Base-by-base conservation (phyloP, 2,888 invertebrate species). In the Drosophila diplacantha region DNA sequence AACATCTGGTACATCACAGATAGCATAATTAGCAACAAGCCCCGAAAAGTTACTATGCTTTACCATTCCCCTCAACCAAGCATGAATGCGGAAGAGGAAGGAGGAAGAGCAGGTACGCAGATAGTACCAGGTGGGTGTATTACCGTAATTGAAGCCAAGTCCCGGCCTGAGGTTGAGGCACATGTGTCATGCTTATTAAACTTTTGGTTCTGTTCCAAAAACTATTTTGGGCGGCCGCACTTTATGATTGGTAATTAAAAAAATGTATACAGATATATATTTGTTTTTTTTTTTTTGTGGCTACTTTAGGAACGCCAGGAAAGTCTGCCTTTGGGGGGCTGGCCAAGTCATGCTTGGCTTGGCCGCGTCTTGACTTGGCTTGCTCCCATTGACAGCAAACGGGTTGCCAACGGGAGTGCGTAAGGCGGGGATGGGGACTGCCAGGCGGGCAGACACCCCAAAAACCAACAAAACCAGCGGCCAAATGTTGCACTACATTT, bases 181-280 rank as follows among this genome's bases (percentile, higher is more conserved):
- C 43, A 55, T 35, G 64, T 63, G 79, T 81, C 80, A 79, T 75
- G 79, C 72, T 75, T 71, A 70, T 79, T 79, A 77, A 72, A 71
- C 74, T 78, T 81, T 75, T 72, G 75, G 82, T 81, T 80, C 75
- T 82, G 82, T 81, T 82, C 82, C 80, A 81, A 75, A 81, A 72
- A 77, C 51, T 81, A 66, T 81, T 78, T 76, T 79, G 82, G 80
- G 67, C 73, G 69, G 50, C 41, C 47, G 51, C 39, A 65, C 61
- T 70, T 74, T 72, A 73, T 59, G 74, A 72, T 76, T 73, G 69
- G 78, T 69, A 74, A 78, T 69, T 71, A 78, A 78, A 75, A 38
- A 26, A 26, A 41, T 16, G 49, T 59, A 26, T 24, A 31, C 12
- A 46, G 14, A 46, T 31, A 46, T 20, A 31, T 31, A 47, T 29